Percentiles rank a stretch among this genome's conserved stretches.
Evolutionary conservation across 2,888 invertebrate species (phyloP).

Genomic region (Caenorhabditis panamensis): DNA sequence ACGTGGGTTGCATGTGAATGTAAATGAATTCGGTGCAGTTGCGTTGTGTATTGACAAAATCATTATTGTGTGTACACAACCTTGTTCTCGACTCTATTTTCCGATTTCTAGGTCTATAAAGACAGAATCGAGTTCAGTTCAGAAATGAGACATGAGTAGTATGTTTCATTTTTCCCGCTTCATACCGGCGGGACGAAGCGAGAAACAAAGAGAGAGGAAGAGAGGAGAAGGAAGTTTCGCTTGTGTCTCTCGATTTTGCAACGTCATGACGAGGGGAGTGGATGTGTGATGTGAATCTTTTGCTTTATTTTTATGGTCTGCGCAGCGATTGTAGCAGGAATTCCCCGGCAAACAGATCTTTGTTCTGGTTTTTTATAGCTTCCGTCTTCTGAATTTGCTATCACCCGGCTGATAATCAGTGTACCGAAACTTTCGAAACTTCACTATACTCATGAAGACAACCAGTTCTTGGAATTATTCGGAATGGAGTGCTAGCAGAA

Average conservation of each 20-base stretch:
- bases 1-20: slow-evolving; percentile 34
- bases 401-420: not conserved
- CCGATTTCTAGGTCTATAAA: not conserved
- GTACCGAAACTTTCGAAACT: not conserved
- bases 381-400: not conserved
- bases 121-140: not conserved
- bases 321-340: slow-evolving; percentile 1
- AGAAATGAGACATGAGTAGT: not conserved
- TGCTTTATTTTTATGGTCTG: not conserved
- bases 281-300: slow-evolving; percentile 17
- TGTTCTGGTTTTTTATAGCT: slow-evolving; percentile 13
- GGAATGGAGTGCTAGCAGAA: not conserved
- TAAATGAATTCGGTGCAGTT: slow-evolving; percentile 24
- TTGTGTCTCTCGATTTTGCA: slow-evolving; percentile 45
- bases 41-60: not conserved
- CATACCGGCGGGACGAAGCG: not conserved
- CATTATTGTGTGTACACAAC: slow-evolving; percentile 1
- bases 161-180: not conserved
- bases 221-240: slow-evolving; percentile 12
- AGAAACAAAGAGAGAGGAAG: not conserved
- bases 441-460: not conserved
- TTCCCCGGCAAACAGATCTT: slow-evolving; percentile 8
- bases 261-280: slow-evolving; percentile 22
- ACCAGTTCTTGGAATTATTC: not conserved
- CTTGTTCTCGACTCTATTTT: not conserved